A percentile compares a stretch with the other conserved stretches of the same genome.
Conservation (phyloP, 30 jellyfish, hydroid and myxozoan species). For the Catostylus mosaicus region DNA sequence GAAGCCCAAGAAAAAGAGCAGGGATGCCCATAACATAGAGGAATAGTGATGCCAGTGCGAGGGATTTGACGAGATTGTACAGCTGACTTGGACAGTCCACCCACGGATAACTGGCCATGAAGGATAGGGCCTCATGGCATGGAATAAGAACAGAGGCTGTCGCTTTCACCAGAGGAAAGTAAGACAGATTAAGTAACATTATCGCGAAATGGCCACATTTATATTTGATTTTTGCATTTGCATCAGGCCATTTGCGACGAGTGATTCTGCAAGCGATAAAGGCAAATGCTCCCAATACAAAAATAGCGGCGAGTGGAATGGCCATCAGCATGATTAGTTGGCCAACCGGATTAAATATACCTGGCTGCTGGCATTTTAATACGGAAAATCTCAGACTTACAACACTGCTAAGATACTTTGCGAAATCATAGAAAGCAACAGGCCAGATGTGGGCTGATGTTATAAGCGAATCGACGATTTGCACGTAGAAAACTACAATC, state of each 20-base stretch:
- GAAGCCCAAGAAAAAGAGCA: slow-evolving; percentile 24
- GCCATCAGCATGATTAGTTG: slow-evolving; percentile 24
- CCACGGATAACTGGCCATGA: slow-evolving; percentile 49
- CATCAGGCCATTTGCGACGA: slow-evolving; percentile 29
- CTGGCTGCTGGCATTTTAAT: slow-evolving; percentile 48
- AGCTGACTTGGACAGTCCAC: slow-evolving; percentile 43
- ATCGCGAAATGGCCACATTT: slow-evolving; percentile 35
- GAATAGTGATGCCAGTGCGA: slow-evolving; percentile 19
- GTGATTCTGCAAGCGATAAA: not conserved
- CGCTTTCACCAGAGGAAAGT: slow-evolving; percentile 59
- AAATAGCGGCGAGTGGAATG: slow-evolving; percentile 28
- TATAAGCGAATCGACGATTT: slow-evolving; percentile 53
- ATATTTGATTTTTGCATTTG: not conserved
- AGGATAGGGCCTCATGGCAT: slow-evolving; percentile 25
- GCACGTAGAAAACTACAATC: slow-evolving; percentile 60
- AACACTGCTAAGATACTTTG: slow-evolving; percentile 35
- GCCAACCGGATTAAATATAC: slow-evolving; percentile 32
- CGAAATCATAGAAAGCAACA: slow-evolving; percentile 14
- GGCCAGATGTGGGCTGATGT: slow-evolving; percentile 72
- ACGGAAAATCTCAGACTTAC: slow-evolving; percentile 49
- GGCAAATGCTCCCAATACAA: slow-evolving; percentile 4
- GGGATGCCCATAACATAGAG: slow-evolving; percentile 70
- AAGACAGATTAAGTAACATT: slow-evolving; percentile 54
- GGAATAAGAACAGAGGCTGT: slow-evolving; percentile 41
- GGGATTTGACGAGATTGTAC: not conserved